Conservation (phyloP, 2,113 vertebrate species). For the Scalopus aquaticus region DNA sequence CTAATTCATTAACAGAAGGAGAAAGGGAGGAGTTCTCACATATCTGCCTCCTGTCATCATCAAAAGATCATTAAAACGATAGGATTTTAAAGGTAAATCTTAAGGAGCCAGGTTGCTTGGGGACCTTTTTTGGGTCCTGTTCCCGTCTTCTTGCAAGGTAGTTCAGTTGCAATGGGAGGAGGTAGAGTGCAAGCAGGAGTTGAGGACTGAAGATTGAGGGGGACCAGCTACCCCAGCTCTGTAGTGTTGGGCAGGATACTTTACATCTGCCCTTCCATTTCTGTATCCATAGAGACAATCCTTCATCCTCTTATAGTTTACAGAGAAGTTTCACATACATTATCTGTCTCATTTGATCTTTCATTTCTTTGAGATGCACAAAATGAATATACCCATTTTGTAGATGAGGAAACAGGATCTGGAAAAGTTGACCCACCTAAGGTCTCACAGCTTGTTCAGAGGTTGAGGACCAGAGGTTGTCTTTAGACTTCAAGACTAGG, state of each 20-base stretch:
- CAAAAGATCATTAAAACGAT: constrained; percentile 31
- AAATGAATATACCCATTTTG: not conserved
- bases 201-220: not conserved
- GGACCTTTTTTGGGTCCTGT: not conserved
- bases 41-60: constrained; percentile 22
- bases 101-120: constrained; percentile 1
- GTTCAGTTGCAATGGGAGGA: not conserved
- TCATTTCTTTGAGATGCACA: not conserved
- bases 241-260: not conserved
- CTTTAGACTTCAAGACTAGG: constrained; percentile 16
- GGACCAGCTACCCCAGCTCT: not conserved
- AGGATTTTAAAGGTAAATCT: constrained; percentile 28
- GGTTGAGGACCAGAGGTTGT: not conserved
- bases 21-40: constrained; percentile 41
- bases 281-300: not conserved
- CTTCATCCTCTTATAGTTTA: not conserved
- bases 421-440: not conserved
- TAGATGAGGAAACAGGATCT: not conserved
- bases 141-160: not conserved
- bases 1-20: constrained; percentile 68
- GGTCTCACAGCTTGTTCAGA: not conserved
- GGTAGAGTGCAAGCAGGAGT: not conserved
- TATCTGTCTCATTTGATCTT: not conserved
- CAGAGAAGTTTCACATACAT: not conserved
- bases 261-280: not conserved